These are phyloP conservation scores for Drosophila quadrilineata DNA, from an alignment of 1,140 invertebrate species.

Conservation along the genomic window DNA sequence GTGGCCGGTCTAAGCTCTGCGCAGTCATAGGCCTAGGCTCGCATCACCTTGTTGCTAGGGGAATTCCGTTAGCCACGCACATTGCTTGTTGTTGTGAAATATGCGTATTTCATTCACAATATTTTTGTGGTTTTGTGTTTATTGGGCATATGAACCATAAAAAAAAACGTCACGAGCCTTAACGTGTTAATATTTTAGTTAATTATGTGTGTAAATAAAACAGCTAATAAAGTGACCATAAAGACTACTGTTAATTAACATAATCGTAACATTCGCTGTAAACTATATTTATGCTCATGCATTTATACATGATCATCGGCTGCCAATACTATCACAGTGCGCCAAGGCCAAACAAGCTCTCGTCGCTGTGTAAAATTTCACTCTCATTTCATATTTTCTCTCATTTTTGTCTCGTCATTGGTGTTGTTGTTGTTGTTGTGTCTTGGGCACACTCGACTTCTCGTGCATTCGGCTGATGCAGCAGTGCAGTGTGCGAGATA, in stretches of 20 bases:
- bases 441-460: neutral
- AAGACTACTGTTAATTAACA: neutral
- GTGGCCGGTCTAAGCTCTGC: slow-evolving; percentile 12
- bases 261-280: neutral
- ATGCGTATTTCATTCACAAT: slow-evolving; percentile 33
- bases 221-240: neutral
- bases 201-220: neutral
- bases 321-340: slow-evolving; percentile 1
- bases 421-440: slow-evolving; percentile 4
- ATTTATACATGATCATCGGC: neutral
- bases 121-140: neutral
- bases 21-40: neutral
- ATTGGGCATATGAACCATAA: too few relatives aligned
- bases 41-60: slow-evolving; percentile 54
- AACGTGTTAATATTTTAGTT: neutral
- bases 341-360: slow-evolving; percentile 22
- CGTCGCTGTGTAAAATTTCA: slow-evolving; percentile 32
- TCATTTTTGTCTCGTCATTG: slow-evolving; percentile 25
- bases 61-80: slow-evolving; percentile 44
- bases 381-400: slow-evolving; percentile 27
- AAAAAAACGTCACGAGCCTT: slow-evolving; percentile 11
- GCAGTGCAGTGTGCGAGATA: too few relatives aligned
- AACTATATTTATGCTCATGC: neutral
- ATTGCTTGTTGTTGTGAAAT: slow-evolving; percentile 18
- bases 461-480: neutral